A percentile compares a stretch with the other conserved stretches of the same genome.
These are phyloP conservation scores for Phalacrocorax pelagicus DNA, from an alignment of 2,113 vertebrate genomes.

Conservation along the genomic window DNA sequence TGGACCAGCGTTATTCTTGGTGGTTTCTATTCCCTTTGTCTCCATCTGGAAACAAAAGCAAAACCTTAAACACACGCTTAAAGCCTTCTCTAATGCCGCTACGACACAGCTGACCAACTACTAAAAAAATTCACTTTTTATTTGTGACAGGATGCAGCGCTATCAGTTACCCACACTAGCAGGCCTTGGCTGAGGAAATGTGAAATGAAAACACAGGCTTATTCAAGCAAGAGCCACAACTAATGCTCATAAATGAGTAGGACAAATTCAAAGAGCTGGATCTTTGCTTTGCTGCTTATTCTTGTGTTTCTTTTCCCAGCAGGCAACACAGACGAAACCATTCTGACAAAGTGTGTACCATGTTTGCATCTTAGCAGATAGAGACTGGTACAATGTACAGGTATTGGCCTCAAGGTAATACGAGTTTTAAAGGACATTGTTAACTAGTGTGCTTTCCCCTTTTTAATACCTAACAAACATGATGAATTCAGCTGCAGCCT, in stretches of 20 bases:
- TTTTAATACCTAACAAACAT: background rate
- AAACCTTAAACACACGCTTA: background rate
- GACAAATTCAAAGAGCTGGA: background rate
- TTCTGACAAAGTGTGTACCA: background rate
- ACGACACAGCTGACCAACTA: background rate
- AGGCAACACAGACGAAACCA: background rate
- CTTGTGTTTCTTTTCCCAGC: background rate
- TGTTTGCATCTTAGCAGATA: background rate
- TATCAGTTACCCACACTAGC: background rate
- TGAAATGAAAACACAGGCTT: background rate
- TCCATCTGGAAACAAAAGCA: constrained; percentile 67
- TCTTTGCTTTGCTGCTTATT: background rate
- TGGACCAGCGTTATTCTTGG: constrained; percentile 63
- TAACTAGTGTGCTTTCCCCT: background rate
- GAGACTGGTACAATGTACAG: background rate
- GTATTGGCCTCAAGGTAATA: background rate
- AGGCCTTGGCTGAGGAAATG: background rate
- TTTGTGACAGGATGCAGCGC: background rate
- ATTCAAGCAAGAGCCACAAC: background rate
- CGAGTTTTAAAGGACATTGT: background rate
- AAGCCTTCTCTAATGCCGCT: background rate
- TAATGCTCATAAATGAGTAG: background rate
- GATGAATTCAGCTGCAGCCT: background rate
- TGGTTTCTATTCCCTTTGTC: constrained; percentile 77
- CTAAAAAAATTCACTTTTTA: background rate